Percentiles rank a stretch among this genome's conserved stretches.
Evolutionary conservation across 2,113 vertebrate species (phyloP).

Genomic region (Ornithorhynchus anatinus): DNA sequence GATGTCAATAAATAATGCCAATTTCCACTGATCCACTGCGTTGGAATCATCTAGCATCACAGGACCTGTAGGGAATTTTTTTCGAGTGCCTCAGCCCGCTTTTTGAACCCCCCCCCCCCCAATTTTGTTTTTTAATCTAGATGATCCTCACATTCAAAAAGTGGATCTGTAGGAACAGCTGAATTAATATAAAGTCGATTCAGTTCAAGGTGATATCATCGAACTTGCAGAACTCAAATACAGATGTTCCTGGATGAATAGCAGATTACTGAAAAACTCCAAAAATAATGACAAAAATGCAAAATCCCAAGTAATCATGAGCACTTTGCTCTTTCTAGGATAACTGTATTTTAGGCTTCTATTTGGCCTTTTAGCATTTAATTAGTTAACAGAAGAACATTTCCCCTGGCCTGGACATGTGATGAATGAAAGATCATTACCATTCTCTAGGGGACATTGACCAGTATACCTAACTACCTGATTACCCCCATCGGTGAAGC

Average conservation of each 20-base stretch:
- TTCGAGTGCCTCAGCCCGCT: constrained; percentile 2
- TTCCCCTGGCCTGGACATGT: too few relatives aligned
- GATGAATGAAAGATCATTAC: too few relatives aligned
- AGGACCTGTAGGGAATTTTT: not conserved
- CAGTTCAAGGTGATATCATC: not conserved
- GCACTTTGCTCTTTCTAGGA: too few relatives aligned
- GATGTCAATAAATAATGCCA: constrained; percentile 46
- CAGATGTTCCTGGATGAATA: constrained; percentile 1
- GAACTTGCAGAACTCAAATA: constrained; percentile 18
- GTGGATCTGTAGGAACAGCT: not conserved
- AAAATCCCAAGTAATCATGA: too few relatives aligned
- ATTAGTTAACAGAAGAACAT: too few relatives aligned
- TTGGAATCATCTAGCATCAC: not conserved
- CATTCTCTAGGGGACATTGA: too few relatives aligned
- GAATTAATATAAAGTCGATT: not conserved
- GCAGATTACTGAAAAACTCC: not conserved
- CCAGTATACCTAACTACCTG: too few relatives aligned
- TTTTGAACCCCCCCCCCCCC: constrained; percentile 13
- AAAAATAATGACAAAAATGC: too few relatives aligned
- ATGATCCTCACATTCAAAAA: not conserved
- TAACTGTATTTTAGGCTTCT: too few relatives aligned
- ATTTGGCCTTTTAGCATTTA: too few relatives aligned
- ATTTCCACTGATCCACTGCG: constrained; percentile 38
- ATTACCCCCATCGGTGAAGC: not conserved
- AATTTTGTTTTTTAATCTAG: constrained; percentile 1